A percentile compares a stretch with the other conserved stretches of the same genome.
These are phyloP conservation scores for Podarcis lilfordi DNA, from an alignment of 2,797 vertebrate species.

Conservation along the genomic window DNA sequence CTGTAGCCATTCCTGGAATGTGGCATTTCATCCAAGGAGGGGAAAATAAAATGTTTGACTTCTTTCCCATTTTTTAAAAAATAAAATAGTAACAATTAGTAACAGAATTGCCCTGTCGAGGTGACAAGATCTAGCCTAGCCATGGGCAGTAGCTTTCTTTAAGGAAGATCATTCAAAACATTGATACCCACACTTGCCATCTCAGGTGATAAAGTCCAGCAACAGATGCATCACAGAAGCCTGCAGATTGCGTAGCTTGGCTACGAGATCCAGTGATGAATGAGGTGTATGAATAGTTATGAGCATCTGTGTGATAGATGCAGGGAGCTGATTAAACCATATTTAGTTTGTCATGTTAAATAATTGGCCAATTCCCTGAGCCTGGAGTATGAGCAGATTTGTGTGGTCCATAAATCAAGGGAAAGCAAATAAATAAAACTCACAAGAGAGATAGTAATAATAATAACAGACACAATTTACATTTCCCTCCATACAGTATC, in stretches of 20 bases:
- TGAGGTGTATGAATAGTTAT: constrained; percentile 10
- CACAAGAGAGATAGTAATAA: not conserved
- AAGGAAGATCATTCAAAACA: not conserved
- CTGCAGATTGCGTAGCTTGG: not conserved
- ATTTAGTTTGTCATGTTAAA: constrained; percentile 40
- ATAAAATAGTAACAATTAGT: too few species aligned
- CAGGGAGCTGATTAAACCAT: constrained; percentile 34
- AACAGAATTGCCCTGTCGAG: not conserved
- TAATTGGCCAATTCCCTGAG: constrained; percentile 36
- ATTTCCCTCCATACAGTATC: not conserved
- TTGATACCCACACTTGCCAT: not conserved
- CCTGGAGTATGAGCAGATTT: not conserved
- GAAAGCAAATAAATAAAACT: constrained; percentile 35
- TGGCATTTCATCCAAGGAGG: not conserved
- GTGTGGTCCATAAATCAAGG: constrained; percentile 31
- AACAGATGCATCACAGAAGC: not conserved
- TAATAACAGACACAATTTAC: not conserved
- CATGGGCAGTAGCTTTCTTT: not conserved
- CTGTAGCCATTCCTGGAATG: not conserved
- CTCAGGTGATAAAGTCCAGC: not conserved
- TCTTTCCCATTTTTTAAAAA: not conserved
- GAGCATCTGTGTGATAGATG: constrained; percentile 27
- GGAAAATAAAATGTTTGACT: not conserved
- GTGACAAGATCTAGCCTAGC: not conserved
- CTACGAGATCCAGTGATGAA: constrained; percentile 18